phyloP scores from a whole-genome alignment of 2,113 vertebrate species.

The Azemiops feae region DNA sequence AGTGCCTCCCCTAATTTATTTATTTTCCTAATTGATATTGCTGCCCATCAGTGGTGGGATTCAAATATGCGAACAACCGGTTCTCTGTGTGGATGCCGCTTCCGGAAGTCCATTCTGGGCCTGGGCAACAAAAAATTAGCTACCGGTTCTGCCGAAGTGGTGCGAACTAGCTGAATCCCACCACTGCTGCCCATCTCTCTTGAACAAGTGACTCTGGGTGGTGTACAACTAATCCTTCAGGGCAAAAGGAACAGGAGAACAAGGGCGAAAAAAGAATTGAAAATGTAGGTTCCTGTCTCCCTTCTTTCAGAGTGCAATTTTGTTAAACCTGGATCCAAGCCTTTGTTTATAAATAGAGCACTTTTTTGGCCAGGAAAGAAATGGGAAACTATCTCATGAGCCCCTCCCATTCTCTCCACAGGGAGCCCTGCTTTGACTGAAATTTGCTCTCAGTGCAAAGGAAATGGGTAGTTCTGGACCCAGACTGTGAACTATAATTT shows the following conservation, averaged over 20 bases:
- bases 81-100: no score
- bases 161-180: no score
- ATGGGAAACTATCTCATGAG: not conserved
- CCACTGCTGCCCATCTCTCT: not conserved
- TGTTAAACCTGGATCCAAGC: not conserved
- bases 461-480: not conserved
- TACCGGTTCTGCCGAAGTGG: no score
- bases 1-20: not conserved
- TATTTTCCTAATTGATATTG: not conserved
- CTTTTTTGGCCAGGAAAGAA: not conserved
- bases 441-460: not conserved
- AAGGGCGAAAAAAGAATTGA: not conserved
- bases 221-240: not conserved
- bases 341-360: not conserved
- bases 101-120: no score
- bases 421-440: not conserved
- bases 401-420: not conserved
- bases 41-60: no score
- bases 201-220: not conserved
- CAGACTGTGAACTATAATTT: not conserved
- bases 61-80: no score
- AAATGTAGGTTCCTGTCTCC: not conserved
- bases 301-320: not conserved
- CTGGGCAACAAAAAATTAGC: no score
- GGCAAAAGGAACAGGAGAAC: not conserved